phyloP scores from a whole-genome alignment of 2,797 vertebrate genomes.

The Coregonus suidteri region DNA sequence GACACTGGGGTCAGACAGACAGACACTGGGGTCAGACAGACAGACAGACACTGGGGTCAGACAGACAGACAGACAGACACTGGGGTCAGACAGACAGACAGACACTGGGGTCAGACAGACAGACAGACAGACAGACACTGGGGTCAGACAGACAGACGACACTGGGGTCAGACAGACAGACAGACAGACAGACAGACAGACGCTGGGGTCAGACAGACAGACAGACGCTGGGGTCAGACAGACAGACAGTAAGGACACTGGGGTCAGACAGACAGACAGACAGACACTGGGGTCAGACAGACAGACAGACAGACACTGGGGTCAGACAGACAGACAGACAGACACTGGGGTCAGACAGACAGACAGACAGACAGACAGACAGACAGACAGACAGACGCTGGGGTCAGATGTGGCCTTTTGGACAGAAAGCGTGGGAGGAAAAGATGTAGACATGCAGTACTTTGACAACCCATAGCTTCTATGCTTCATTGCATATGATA shows the following conservation, averaged over 20 bases:
- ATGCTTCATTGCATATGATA: background rate
- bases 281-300: no score
- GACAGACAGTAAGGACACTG: constrained; percentile 31
- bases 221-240: constrained; percentile 9
- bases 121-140: background rate
- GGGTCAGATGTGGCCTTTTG: background rate
- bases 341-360: no score
- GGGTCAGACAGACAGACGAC: background rate
- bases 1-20: constrained; percentile 12
- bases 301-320: background rate
- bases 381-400: background rate
- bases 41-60: no score
- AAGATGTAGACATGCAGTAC: background rate
- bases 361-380: no score
- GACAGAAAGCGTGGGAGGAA: background rate
- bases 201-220: constrained; percentile 11
- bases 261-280: no score
- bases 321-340: background rate
- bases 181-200: no score
- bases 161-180: background rate
- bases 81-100: no score
- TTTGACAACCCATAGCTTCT: background rate
- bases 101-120: no score
- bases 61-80: background rate
- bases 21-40: no score